phyloP scores from a whole-genome alignment of 1,140 invertebrate genomes.

The Dinoponera quadriceps region DNA sequence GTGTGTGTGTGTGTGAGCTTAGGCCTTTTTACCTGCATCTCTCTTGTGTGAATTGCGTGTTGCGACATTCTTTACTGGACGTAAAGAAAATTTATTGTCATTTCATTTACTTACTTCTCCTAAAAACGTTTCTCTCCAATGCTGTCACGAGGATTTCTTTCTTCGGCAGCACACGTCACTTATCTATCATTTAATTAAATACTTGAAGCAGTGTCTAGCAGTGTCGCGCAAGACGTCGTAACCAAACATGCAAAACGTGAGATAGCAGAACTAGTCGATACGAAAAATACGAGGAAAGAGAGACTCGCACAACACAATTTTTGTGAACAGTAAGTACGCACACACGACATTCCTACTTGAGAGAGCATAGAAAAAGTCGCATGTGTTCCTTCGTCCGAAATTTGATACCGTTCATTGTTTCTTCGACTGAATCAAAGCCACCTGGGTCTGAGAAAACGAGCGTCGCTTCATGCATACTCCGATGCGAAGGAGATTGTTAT shows the following conservation, averaged over 20 bases:
- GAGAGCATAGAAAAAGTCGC: conserved; percentile 2
- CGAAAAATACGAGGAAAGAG: not conserved
- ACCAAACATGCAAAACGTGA: conserved; percentile 28
- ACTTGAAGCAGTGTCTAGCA: conserved; percentile 9
- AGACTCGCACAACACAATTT: conserved; percentile 30
- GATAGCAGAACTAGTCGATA: not conserved
- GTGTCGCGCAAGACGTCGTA: not conserved
- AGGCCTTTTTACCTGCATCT: not conserved
- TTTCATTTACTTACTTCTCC: not conserved
- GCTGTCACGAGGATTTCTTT: not conserved
- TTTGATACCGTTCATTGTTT: not conserved
- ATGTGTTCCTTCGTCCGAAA: not conserved
- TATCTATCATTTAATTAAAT: conserved; percentile 19
- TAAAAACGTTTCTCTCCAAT: not conserved
- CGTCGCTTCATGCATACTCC: not conserved
- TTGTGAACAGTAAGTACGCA: conserved; percentile 12
- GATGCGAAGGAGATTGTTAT: not conserved
- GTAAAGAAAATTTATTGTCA: not conserved
- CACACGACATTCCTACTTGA: not conserved
- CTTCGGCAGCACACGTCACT: not conserved
- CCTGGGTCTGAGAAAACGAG: not conserved
- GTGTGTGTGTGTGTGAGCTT: no score
- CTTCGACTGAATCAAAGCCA: not conserved
- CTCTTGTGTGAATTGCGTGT: no score
- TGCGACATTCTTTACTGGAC: no score